These are phyloP conservation scores for Habropoda laboriosa DNA, from an alignment of 1,140 invertebrate species.

Conservation along the genomic window DNA sequence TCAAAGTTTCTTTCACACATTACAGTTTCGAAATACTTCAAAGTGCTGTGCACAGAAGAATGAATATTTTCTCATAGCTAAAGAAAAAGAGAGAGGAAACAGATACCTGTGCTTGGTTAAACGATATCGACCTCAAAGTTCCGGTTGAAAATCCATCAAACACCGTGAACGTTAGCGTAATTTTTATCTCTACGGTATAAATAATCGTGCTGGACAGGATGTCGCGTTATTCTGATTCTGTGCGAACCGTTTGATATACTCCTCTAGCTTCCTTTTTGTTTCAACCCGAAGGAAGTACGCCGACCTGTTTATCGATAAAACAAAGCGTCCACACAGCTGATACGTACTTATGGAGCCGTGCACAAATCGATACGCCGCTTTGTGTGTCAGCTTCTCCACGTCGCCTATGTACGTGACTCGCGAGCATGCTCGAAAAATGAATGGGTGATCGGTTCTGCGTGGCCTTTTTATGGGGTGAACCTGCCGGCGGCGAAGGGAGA, in stretches of 20 bases:
- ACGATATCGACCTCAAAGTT: not conserved
- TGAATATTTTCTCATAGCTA: no score
- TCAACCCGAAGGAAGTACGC: slow-evolving; percentile 12
- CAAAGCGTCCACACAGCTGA: slow-evolving; percentile 7
- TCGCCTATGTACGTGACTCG: slow-evolving; percentile 16
- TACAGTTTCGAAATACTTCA: no score
- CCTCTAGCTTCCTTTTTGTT: no score
- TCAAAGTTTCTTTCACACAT: no score
- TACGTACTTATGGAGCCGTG: slow-evolving; percentile 11
- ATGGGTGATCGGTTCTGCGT: slow-evolving; percentile 49
- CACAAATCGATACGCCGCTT: slow-evolving; percentile 41
- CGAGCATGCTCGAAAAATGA: slow-evolving; percentile 35
- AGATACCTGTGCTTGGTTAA: not conserved
- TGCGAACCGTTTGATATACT: not conserved
- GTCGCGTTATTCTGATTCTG: not conserved
- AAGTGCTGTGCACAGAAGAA: no score
- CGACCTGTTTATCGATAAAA: slow-evolving; percentile 34
- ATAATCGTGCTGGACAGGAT: slow-evolving; percentile 4
- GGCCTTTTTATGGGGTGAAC: slow-evolving; percentile 25
- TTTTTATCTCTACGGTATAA: not conserved
- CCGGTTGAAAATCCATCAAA: not conserved
- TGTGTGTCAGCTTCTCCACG: slow-evolving; percentile 8
- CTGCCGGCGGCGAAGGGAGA: not conserved
- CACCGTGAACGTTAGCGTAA: not conserved
- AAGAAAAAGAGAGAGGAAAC: not conserved